These are phyloP conservation scores for Agelas oroides DNA, from an alignment of 37 sponge, comb jelly and placozoan genomes.

Conservation along the genomic window DNA sequence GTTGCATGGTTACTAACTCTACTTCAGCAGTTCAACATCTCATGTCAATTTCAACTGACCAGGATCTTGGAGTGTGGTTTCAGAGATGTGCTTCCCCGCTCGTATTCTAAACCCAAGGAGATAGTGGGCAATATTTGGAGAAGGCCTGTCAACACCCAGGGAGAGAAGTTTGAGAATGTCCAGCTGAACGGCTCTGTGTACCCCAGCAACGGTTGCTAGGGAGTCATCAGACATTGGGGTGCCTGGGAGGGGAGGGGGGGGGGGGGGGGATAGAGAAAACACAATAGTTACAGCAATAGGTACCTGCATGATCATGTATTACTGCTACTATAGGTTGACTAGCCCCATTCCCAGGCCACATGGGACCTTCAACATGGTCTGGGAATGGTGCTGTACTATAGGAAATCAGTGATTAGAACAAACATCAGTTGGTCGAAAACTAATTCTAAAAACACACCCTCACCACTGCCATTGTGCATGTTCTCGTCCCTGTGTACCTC, in stretches of 20 bases:
- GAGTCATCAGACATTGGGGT: background rate
- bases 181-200: constrained; percentile 56
- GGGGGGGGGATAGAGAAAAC: background rate
- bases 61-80: constrained; percentile 94
- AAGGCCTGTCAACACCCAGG: constrained; percentile 61
- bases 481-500: background rate
- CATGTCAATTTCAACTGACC: constrained; percentile 60
- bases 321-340: no score
- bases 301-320: no score
- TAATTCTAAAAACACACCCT: no score
- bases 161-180: constrained; percentile 88
- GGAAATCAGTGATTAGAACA: no score
- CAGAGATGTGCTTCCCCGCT: constrained; percentile 46
- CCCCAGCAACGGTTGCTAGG: constrained; percentile 25
- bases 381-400: no score
- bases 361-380: no score
- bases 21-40: no score
- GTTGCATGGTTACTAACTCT: background rate
- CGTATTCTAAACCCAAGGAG: constrained; percentile 86
- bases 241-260: background rate
- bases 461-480: no score
- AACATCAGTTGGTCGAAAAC: no score
- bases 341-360: no score
- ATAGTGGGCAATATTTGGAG: constrained; percentile 92
- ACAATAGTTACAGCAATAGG: no score